phyloP scores from a whole-genome alignment of 2,113 vertebrate genomes.

The Istiophorus platypterus region DNA sequence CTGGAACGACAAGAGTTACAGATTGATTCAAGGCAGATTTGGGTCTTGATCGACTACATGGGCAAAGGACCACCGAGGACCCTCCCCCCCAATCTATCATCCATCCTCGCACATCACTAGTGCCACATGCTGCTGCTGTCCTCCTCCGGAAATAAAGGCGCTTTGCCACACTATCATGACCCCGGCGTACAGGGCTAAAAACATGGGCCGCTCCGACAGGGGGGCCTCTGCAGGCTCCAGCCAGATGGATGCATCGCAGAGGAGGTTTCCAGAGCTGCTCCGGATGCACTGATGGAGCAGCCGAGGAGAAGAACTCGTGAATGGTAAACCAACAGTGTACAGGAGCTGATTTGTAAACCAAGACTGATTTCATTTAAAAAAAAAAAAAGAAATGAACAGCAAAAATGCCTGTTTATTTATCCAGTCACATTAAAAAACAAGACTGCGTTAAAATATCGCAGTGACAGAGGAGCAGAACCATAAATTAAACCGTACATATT shows the following conservation, averaged over 20 bases:
- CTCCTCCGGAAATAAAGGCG: constrained; percentile 36
- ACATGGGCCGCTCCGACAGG: constrained; percentile 22
- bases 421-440: constrained; percentile 44
- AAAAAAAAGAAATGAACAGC: constrained; percentile 12
- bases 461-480: constrained; percentile 50
- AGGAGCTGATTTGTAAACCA: constrained; percentile 38
- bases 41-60: background rate
- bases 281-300: constrained; percentile 38
- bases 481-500: constrained; percentile 62
- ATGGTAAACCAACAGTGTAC: background rate
- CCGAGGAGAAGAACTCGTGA: constrained; percentile 51
- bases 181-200: constrained; percentile 36
- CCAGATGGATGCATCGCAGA: constrained; percentile 57
- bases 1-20: background rate
- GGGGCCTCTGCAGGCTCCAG: constrained; percentile 43
- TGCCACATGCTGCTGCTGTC: background rate
- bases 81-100: constrained; percentile 1
- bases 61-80: background rate
- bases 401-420: constrained; percentile 62
- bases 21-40: background rate
- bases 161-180: constrained; percentile 21
- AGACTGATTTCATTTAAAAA: constrained; percentile 6
- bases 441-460: constrained; percentile 32
- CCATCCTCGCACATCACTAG: constrained; percentile 5
- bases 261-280: constrained; percentile 53